Percentiles rank a stretch among this genome's conserved stretches.
phyloP scores from a whole-genome alignment of 2,888 invertebrate species.

The Drosophila kambysellisi region DNA sequence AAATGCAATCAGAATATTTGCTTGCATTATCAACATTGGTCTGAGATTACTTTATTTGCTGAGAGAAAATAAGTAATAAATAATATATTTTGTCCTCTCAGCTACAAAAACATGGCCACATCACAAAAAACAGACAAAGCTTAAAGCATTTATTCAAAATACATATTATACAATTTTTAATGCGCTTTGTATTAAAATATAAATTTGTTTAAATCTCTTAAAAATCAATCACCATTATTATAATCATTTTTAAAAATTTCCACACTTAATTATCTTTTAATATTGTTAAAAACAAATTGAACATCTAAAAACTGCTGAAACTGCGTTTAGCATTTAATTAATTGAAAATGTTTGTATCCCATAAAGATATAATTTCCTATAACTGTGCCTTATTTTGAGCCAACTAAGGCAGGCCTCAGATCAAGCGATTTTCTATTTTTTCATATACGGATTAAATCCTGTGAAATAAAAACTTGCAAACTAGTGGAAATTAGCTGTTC shows the following conservation, averaged over 20 bases:
- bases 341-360: background rate
- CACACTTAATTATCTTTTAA: background rate
- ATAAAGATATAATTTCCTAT: too few species aligned
- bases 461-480: background rate
- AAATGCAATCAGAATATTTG: constrained; percentile 54
- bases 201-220: background rate
- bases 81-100: background rate
- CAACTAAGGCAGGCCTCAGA: too few species aligned
- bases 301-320: background rate
- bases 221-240: background rate
- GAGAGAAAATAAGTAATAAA: background rate
- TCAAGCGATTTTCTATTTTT: background rate
- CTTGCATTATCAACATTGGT: constrained; percentile 20
- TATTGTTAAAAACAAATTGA: background rate
- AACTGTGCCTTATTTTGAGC: too few species aligned
- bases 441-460: background rate
- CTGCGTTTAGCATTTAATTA: background rate
- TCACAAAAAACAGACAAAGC: background rate
- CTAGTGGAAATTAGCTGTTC: background rate
- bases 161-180: background rate
- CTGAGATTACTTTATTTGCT: constrained; percentile 2
- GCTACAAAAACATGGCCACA: background rate
- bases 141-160: background rate
- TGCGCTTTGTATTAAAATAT: background rate
- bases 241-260: background rate